A percentile compares a stretch with the other conserved stretches of the same genome.
These are phyloP conservation scores for Coptodon bakossiorum DNA, from an alignment of 2,113 vertebrate genomes.

Conservation along the genomic window DNA sequence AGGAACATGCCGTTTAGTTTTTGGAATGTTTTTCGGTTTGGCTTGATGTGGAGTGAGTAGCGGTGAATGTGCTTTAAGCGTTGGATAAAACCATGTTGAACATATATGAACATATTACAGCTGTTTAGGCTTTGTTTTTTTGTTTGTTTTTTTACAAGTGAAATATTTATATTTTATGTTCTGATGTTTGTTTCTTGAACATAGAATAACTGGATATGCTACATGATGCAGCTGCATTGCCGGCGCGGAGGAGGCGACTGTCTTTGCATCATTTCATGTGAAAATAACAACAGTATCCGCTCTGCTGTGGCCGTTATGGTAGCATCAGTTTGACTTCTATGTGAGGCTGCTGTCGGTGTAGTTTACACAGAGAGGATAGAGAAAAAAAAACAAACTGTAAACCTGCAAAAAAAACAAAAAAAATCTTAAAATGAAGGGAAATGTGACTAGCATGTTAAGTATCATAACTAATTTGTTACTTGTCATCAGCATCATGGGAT, in stretches of 20 bases:
- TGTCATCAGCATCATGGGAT: conserved; percentile 20
- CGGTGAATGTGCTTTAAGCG: background rate
- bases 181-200: background rate
- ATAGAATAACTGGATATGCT: conserved; percentile 9
- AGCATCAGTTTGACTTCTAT: background rate
- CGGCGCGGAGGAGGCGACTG: background rate
- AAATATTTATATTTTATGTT: conserved; percentile 5
- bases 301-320: background rate
- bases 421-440: background rate
- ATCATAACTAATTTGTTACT: background rate
- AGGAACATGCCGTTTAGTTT: background rate
- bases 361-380: conserved; percentile 13
- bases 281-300: background rate
- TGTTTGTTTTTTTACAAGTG: background rate
- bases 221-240: conserved; percentile 22
- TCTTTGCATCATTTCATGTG: conserved; percentile 32
- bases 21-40: background rate
- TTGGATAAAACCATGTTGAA: background rate
- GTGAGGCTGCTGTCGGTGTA: background rate
- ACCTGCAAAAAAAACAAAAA: background rate
- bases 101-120: background rate
- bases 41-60: conserved; percentile 1
- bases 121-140: background rate
- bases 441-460: conserved; percentile 24
- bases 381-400: background rate